A percentile compares a stretch with the other conserved stretches of the same genome.
Evolutionary conservation across 2,113 vertebrate genomes (phyloP).

Genomic region (Perca flavescens): DNA sequence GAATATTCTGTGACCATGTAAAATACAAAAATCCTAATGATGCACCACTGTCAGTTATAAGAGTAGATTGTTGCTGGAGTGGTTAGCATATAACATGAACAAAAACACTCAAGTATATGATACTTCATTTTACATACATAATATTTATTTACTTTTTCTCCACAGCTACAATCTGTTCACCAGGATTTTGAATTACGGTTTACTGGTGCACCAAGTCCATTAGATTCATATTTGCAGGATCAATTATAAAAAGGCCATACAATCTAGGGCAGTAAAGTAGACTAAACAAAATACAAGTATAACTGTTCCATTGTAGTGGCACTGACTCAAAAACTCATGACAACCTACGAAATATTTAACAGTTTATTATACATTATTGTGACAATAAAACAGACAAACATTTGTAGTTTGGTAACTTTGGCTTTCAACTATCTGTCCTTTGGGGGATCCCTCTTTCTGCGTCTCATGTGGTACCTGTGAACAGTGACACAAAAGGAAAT

Average conservation of each 20-base stretch:
- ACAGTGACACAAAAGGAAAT: constrained; percentile 36
- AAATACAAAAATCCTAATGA: neutral
- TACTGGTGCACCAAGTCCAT: neutral
- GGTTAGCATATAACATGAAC: neutral
- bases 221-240: neutral
- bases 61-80: neutral
- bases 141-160: neutral
- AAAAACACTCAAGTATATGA: neutral
- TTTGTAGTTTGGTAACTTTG: neutral
- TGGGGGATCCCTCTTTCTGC: constrained; percentile 68
- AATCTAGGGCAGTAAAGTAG: neutral
- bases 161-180: neutral
- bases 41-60: neutral
- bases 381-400: constrained; percentile 24
- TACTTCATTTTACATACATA: neutral
- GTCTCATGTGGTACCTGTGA: constrained; percentile 76
- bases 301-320: neutral
- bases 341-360: constrained; percentile 23
- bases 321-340: constrained; percentile 22
- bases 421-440: constrained; percentile 70
- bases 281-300: neutral
- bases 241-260: neutral
- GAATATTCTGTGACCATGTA: neutral
- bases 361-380: constrained; percentile 72
- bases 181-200: neutral